Percentiles rank a stretch among this genome's conserved stretches.
Conservation (phyloP, 2,888 invertebrate genomes). For the Muscina levida region DNA sequence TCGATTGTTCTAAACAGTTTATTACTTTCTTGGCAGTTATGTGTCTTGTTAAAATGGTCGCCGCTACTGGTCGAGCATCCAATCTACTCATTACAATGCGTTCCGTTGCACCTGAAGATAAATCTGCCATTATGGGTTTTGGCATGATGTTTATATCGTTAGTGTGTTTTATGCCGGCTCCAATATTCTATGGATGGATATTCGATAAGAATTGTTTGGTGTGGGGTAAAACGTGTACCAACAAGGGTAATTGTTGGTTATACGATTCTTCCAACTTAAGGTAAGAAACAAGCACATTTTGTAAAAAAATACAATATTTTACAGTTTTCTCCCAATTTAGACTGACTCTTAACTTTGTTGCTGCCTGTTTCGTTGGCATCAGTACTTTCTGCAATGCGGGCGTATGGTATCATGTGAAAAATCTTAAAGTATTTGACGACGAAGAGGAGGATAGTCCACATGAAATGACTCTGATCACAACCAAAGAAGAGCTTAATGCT, state of each 20-base stretch:
- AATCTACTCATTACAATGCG: constrained; percentile 82
- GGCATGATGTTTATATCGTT: constrained; percentile 84
- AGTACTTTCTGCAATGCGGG: constrained; percentile 83
- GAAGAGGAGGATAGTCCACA: constrained; percentile 71
- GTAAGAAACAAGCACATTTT: constrained; percentile 64
- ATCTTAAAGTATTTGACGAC: constrained; percentile 85
- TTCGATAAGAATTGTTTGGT: constrained; percentile 84
- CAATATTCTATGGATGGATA: constrained; percentile 86
- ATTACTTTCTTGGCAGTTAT: constrained; percentile 81
- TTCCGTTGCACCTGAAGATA: constrained; percentile 85
- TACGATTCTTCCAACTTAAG: constrained; percentile 84
- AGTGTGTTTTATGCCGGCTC: constrained; percentile 87
- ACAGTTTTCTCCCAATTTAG: constrained; percentile 72
- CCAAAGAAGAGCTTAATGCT: not conserved
- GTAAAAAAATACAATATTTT: not conserved
- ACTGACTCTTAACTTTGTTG: constrained; percentile 83
- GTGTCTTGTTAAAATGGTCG: constrained; percentile 81
- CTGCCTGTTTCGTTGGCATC: constrained; percentile 83
- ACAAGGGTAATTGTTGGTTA: constrained; percentile 87
- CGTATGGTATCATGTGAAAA: constrained; percentile 84
- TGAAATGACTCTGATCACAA: not conserved
- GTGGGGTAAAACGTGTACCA: constrained; percentile 87
- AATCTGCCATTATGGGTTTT: constrained; percentile 85
- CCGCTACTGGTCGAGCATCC: constrained; percentile 82
- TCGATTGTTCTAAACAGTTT: constrained; percentile 82